Conservation (phyloP, 2,797 vertebrate genomes). For the Gorsachius magnificus region DNA sequence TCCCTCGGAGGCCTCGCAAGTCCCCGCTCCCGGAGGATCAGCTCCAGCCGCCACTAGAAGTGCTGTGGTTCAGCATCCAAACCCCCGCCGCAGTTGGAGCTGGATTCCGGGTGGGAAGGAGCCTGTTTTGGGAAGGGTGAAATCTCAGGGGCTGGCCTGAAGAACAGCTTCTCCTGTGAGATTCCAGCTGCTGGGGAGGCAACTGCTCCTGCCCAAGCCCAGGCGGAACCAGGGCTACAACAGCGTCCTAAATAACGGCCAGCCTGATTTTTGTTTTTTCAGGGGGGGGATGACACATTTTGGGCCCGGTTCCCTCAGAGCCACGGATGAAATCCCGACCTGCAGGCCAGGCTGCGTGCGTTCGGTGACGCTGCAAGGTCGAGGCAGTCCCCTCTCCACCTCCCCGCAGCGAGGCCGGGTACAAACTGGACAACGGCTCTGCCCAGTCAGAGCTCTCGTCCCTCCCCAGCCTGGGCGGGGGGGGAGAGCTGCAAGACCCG, state of each 20-base stretch:
- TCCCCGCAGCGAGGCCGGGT: accelerated
- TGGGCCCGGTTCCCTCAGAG: not conserved
- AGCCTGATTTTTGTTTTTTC: not conserved
- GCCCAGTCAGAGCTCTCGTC: not conserved
- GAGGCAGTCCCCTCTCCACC: not conserved
- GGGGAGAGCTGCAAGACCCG: accelerated
- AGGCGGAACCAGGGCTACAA: not conserved
- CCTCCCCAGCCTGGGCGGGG: not conserved
- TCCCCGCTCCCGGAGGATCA: not conserved
- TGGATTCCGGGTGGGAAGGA: not conserved
- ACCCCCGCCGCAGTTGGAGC: not conserved
- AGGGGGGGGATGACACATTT: too few relatives aligned
- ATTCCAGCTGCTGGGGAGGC: not conserved
- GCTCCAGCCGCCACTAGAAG: slow-evolving; percentile 7
- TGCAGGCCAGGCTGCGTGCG: not conserved
- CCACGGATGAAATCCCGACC: accelerated
- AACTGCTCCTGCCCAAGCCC: not conserved
- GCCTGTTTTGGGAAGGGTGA: not conserved
- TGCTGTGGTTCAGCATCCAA: not conserved
- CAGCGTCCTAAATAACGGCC: not conserved
- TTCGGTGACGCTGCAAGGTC: accelerated
- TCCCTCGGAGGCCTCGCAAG: not conserved
- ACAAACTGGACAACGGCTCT: not conserved
- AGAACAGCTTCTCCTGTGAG: not conserved
- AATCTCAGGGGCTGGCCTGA: not conserved